phyloP scores from a whole-genome alignment of 2,888 invertebrate genomes.

The Eledone cirrhosa region DNA sequence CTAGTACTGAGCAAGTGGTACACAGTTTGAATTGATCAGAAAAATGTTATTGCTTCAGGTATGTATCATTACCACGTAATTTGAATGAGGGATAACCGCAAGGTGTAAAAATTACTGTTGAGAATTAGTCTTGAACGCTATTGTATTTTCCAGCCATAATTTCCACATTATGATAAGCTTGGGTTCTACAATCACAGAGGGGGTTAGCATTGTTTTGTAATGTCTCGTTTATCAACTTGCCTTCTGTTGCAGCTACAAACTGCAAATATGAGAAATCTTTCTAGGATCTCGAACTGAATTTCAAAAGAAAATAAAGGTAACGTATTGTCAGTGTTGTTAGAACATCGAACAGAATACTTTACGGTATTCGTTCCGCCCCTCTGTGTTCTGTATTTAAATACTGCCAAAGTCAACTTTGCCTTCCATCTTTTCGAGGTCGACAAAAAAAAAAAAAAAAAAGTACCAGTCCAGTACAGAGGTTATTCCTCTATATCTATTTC shows the following conservation, averaged over 20 bases:
- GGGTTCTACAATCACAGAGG: not conserved
- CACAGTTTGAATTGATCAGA: not conserved
- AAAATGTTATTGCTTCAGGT: conserved; percentile 1
- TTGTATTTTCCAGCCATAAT: not conserved
- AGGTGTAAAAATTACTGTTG: not conserved
- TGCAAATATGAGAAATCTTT: not conserved
- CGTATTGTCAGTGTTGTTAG: too few relatives aligned
- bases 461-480: too few relatives aligned
- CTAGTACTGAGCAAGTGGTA: not conserved
- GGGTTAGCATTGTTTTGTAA: not conserved
- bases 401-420: too few relatives aligned
- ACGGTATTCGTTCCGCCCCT: too few relatives aligned
- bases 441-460: too few relatives aligned
- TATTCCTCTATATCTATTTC: too few relatives aligned
- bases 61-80: not conserved
- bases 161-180: not conserved
- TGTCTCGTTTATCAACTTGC: not conserved
- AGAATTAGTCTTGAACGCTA: not conserved
- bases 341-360: too few relatives aligned
- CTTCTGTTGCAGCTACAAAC: not conserved
- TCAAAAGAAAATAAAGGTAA: not conserved
- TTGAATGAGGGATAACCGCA: not conserved
- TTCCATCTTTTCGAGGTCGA: too few relatives aligned
- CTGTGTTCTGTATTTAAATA: too few relatives aligned
- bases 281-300: not conserved